Evolutionary conservation across 2,888 invertebrate species (phyloP), one percentile per base, ranked within the genome.

Genomic region (Apodemia zela): DNA sequence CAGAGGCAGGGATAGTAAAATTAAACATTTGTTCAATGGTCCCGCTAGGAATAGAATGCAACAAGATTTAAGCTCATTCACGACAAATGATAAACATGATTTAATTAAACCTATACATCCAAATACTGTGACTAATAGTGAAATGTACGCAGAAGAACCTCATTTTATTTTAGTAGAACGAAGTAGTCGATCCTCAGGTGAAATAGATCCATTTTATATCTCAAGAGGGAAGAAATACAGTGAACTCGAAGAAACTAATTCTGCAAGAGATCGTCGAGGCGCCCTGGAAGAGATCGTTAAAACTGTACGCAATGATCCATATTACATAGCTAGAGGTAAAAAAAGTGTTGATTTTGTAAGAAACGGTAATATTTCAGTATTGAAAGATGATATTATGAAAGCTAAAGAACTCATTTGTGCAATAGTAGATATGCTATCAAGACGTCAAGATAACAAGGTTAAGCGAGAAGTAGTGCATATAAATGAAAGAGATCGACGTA

Each of bases 311-410:
- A 89, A 90, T 60, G 89, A 92, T 65, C 93, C 93, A 0, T 93
- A 87, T 71, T 92, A 89, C 63, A 93, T 93, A 59, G 92, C 91
- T 0, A 77, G 93, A 73, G 93, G 93, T n/a, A 93, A 93, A 71
- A 93, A 90, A 69, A 75, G 81, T 65, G 51, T 33, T 0, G 70
- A 71, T 4, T 33, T 60, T n/a, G 66, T 62, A 10, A 79, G 76
- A 65, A 68, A 69, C 29, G 70, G 63, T 10, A 82, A 81, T 64
- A 63, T 73, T 1, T 75, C 75, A 0, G 63, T 72, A 11, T 59
- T 63, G 21, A 70, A 67, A 25, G 76, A 80, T 1, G 78, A 81
- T 60, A 73, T 78, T 47, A 59, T 64, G 0, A 90, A 85, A 74
- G 80, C 79, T 2, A 87, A 80, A 67, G 83, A 89, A 61, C 72